Evolutionary conservation across 2,113 vertebrate genomes (phyloP), one percentile per base, ranked within the genome.

Genomic region (Gallinago undulata): DNA sequence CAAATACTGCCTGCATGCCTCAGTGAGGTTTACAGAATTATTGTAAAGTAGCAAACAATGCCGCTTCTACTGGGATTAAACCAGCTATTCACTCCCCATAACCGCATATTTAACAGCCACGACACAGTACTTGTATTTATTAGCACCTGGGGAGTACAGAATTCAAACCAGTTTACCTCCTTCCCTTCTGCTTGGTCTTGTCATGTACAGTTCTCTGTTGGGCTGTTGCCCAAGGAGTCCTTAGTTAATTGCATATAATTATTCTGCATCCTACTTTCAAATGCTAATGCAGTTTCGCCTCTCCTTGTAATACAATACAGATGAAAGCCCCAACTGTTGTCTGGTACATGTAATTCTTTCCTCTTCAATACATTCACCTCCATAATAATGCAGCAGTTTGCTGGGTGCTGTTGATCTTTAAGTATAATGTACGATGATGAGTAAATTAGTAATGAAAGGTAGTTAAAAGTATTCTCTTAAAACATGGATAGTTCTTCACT

Each of bases 221-320:
- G 96, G 75, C 90, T 92, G 37, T 57, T 97, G 97, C 97, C 98
- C 97, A 96, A 88, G 63, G 69, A 97, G 94, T 86, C 62, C 93
- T 98, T 96, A 97, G 96, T 98, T 98, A 98, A 98, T 98, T 98
- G 93, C 93, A 76, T 85, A 94, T 96, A 97, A 97, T 97, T 97
- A 97, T 89, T 94, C 91, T 84, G 60, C 91, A 97, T 87, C 89
- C 90, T 97, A 96, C 93, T 97, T 97, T 96, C 95, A 97, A 96
- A 97, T 92, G 94, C 80, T 96, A 96, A 87, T 96, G 69, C 45
- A 80, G 53, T 95, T 96, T 97, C 59, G 3, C 80, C 78, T 97
- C 73, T 90, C 87, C 82, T 87, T 92, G 97, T 97, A 98, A 97
- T 56, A 94, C 82, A 96, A 97, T 97, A 97, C 82, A 68, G 69